Conservation (phyloP, 2,797 vertebrate genomes). For the Mergus octosetaceus region DNA sequence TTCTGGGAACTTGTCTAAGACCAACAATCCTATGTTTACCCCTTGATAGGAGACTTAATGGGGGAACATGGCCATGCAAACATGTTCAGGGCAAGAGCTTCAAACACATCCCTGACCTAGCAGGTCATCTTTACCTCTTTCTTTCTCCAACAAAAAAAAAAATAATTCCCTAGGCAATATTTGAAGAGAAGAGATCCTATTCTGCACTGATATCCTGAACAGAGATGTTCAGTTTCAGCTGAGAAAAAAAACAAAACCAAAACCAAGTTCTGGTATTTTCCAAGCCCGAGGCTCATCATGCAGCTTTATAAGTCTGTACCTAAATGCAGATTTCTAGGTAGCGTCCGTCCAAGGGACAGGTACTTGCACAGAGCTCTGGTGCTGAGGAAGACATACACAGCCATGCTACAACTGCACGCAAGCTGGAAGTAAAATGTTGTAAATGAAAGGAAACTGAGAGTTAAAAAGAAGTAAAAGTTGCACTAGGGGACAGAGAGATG, state of each 20-base stretch:
- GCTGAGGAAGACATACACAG: accelerated
- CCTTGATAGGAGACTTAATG: neutral
- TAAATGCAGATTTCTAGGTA: neutral
- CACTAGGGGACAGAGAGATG: neutral
- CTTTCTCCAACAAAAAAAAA: no score
- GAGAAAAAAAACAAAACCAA: accelerated
- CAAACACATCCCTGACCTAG: neutral
- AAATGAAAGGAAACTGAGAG: neutral
- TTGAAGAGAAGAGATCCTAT: neutral
- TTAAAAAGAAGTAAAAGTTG: neutral
- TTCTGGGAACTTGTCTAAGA: neutral
- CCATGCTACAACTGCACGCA: neutral
- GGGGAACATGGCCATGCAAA: neutral
- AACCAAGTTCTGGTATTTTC: neutral
- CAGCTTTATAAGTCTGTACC: neutral
- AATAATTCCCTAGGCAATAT: neutral
- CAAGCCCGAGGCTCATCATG: neutral
- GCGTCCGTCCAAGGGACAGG: neutral
- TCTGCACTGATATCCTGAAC: neutral
- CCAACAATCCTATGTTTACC: neutral
- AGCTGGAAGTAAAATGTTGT: accelerated
- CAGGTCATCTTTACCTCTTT: neutral
- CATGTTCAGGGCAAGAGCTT: neutral
- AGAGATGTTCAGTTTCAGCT: neutral
- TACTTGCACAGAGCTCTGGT: neutral